These are phyloP conservation scores for Unio pictorum DNA, from an alignment of 2,888 invertebrate genomes.

Conservation along the genomic window DNA sequence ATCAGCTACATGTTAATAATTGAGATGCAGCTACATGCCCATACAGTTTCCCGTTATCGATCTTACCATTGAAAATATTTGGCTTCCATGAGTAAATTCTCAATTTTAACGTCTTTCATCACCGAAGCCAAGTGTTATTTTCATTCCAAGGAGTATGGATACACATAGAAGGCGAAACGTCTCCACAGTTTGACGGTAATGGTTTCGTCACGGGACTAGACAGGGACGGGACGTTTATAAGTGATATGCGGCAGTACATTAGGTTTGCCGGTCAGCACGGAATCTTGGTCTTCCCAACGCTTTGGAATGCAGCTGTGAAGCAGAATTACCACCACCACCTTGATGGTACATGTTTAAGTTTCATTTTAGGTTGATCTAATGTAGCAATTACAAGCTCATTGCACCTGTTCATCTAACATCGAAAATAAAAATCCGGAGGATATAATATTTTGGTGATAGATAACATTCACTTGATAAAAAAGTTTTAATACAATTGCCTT, in stretches of 20 bases:
- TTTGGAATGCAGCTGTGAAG: conserved; percentile 43
- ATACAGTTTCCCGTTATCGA: background rate
- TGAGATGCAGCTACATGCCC: background rate
- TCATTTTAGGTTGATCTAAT: no score
- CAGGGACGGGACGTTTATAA: conserved; percentile 26
- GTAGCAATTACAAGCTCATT: no score
- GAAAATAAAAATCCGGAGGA: no score
- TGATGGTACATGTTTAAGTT: no score
- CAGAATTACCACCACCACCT: conserved; percentile 1
- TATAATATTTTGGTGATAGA: no score
- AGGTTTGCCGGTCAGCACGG: conserved; percentile 30
- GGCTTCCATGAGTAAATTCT: no score
- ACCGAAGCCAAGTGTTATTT: background rate
- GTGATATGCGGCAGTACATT: conserved; percentile 33
- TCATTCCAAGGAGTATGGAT: conserved; percentile 38
- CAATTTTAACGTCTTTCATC: background rate
- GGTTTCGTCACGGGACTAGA: conserved; percentile 43
- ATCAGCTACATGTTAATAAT: no score
- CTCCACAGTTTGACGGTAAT: conserved; percentile 31
- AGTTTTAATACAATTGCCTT: no score
- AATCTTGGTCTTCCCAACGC: conserved; percentile 33
- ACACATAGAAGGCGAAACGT: conserved; percentile 34
- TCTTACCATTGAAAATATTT: no score
- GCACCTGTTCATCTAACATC: no score
- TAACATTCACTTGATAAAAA: no score